Conservation (phyloP, 2,888 invertebrate genomes). For the Agrotis puta region DNA sequence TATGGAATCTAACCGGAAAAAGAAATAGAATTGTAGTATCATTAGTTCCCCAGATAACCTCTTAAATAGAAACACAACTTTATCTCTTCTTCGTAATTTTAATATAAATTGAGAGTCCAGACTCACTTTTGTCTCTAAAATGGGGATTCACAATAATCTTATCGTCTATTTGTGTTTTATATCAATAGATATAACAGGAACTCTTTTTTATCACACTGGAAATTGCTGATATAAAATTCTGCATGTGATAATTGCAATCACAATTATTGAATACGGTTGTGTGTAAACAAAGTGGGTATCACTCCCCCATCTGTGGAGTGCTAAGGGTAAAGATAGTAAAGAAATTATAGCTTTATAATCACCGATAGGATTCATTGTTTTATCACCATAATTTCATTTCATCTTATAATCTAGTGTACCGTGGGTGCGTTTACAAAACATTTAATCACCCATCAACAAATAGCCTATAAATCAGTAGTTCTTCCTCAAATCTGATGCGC, state of each 20-base stretch:
- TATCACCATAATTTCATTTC: too few species aligned
- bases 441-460: too few species aligned
- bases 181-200: conserved; percentile 1
- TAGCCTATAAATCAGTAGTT: conserved; percentile 4
- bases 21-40: too few species aligned
- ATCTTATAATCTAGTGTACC: too few species aligned
- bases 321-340: conserved; percentile 24
- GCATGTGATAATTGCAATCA: conserved; percentile 23
- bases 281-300: conserved; percentile 38
- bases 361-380: not conserved
- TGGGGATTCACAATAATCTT: conserved; percentile 5
- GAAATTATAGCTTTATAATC: not conserved
- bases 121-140: conserved; percentile 1
- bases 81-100: too few species aligned
- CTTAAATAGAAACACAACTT: too few species aligned
- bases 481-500: conserved; percentile 34
- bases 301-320: conserved; percentile 43
- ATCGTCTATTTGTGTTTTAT: conserved; percentile 1
- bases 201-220: conserved; percentile 4
- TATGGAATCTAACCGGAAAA: too few species aligned
- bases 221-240: conserved; percentile 18
- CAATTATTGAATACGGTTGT: conserved; percentile 10
- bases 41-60: too few species aligned
- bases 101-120: not conserved
- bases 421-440: too few species aligned